Conservation (phyloP, 2,888 invertebrate species). For the Leptopilina drosophilae region DNA sequence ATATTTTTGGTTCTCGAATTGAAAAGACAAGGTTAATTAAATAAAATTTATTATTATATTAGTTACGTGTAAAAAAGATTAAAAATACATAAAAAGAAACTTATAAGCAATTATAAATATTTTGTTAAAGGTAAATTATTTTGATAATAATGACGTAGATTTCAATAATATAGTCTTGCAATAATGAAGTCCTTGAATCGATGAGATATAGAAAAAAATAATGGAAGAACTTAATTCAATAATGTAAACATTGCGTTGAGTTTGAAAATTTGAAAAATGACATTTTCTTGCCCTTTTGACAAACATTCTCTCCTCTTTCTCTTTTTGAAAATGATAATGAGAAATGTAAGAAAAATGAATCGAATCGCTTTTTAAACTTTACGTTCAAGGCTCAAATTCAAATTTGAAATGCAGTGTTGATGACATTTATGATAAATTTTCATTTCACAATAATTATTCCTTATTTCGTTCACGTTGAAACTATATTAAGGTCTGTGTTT, state of each 20-base stretch:
- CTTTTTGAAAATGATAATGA: background rate
- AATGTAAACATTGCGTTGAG: too few species aligned
- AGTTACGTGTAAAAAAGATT: too few species aligned
- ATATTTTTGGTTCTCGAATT: too few species aligned
- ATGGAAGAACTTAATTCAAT: background rate
- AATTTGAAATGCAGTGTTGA: slow-evolving; percentile 31
- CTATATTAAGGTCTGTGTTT: slow-evolving; percentile 62
- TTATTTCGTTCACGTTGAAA: slow-evolving; percentile 62
- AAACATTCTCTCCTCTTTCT: background rate
- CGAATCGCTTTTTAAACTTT: background rate
- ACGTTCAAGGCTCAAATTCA: background rate
- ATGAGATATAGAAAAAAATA: too few species aligned
- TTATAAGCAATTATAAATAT: too few species aligned
- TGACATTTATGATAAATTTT: slow-evolving; percentile 6
- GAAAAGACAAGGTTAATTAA: too few species aligned
- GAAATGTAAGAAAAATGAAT: background rate
- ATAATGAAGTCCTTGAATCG: too few species aligned
- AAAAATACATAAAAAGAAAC: too few species aligned
- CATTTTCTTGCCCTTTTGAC: slow-evolving; percentile 17
- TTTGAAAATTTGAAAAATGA: background rate
- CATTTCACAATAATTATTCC: background rate
- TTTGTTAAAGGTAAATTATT: too few species aligned
- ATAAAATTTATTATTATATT: too few species aligned
- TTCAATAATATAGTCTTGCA: too few species aligned
- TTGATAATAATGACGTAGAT: too few species aligned